Conservation (phyloP, 2,888 invertebrate genomes). For the Cistogaster globosa region DNA sequence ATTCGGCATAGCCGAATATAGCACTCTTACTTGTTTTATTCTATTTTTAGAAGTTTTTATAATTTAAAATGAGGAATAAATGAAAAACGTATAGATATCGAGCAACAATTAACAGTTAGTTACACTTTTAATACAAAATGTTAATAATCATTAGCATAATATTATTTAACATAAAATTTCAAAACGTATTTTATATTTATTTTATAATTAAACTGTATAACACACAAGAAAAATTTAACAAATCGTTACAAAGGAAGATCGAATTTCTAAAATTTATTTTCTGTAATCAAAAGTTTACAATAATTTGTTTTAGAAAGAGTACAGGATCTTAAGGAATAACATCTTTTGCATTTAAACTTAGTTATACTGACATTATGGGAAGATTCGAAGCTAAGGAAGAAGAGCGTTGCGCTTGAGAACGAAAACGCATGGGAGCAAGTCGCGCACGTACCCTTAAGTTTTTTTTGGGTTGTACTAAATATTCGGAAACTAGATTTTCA, state of each 20-base stretch:
- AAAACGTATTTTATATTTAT: neutral
- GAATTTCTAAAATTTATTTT: slow-evolving; percentile 27
- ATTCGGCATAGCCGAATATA: too few species aligned
- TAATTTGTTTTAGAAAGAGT: too few species aligned
- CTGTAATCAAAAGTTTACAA: slow-evolving; percentile 14
- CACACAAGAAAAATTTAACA: neutral
- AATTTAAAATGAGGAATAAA: too few species aligned
- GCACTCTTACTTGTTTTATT: too few species aligned
- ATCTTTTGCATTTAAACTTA: slow-evolving; percentile 68
- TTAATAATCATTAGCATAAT: too few species aligned
- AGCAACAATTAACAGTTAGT: too few species aligned
- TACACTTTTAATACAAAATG: too few species aligned
- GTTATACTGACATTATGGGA: slow-evolving; percentile 41
- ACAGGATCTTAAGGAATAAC: too few species aligned
- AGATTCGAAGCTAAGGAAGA: slow-evolving; percentile 1
- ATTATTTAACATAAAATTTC: too few species aligned
- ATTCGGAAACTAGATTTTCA: slow-evolving; percentile 72
- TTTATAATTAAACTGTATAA: neutral
- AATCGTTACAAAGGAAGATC: neutral
- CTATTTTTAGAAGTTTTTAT: too few species aligned
- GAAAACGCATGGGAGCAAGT: slow-evolving; percentile 22
- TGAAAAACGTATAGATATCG: too few species aligned
- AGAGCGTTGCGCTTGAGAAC: slow-evolving; percentile 63
- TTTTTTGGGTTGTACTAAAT: slow-evolving; percentile 75
- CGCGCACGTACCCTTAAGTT: slow-evolving; percentile 52